These are phyloP conservation scores for Pelobates cultripes DNA, from an alignment of 2,797 vertebrate species.

Conservation along the genomic window DNA sequence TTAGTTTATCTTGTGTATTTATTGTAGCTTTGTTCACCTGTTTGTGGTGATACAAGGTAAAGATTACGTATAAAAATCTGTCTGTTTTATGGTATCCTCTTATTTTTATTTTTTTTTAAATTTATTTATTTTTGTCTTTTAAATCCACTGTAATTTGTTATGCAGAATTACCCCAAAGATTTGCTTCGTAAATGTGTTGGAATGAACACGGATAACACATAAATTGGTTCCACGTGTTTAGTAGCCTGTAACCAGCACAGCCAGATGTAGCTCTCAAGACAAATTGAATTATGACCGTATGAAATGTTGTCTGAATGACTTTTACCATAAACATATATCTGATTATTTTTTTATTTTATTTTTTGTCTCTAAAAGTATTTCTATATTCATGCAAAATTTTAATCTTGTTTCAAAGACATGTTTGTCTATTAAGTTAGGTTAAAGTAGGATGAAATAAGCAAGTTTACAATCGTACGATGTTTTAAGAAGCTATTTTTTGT, in stretches of 20 bases:
- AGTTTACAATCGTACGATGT: no score
- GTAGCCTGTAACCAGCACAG: constrained; percentile 22
- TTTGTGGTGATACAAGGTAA: no score
- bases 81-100: not conserved
- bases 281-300: constrained; percentile 31
- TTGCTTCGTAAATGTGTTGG: constrained; percentile 30
- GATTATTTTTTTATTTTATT: not conserved
- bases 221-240: constrained; percentile 47
- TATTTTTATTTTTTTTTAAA: no score
- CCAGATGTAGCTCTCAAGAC: constrained; percentile 30
- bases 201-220: constrained; percentile 23
- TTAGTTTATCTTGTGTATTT: no score
- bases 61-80: not conserved
- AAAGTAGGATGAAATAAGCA: no score
- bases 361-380: not conserved
- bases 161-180: not conserved
- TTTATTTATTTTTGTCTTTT: no score
- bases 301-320: constrained; percentile 20
- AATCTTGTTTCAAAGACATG: no score
- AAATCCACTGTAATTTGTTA: not conserved
- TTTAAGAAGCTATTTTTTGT: no score
- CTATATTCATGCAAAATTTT: not conserved
- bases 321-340: not conserved
- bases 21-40: no score
- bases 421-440: no score